Percentiles rank a stretch among this genome's conserved stretches.
Conservation (phyloP, 2,888 invertebrate genomes). For the Cosmia pyralina region DNA sequence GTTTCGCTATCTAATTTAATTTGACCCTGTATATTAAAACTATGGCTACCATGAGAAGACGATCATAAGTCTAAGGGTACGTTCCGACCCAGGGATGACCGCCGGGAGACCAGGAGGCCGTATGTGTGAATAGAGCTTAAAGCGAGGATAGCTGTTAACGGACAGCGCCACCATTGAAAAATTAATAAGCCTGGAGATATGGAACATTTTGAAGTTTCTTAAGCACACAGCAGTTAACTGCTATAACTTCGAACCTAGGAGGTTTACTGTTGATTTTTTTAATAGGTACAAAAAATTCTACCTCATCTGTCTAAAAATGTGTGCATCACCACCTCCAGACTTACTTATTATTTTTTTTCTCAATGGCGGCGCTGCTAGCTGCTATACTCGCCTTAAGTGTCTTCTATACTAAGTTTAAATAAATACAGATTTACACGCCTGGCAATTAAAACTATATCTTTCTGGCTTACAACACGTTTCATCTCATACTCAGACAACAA, state of each 20-base stretch:
- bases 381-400: background rate
- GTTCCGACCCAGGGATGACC: background rate
- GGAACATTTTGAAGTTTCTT: no score
- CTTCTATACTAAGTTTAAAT: background rate
- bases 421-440: background rate
- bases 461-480: background rate
- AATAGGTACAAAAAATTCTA: no score
- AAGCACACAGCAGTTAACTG: background rate
- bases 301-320: no score
- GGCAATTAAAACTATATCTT: slow-evolving; percentile 21
- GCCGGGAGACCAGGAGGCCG: background rate
- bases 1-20: no score
- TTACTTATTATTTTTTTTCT: no score
- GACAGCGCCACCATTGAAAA: no score
- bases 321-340: no score
- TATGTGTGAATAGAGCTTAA: background rate
- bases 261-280: no score
- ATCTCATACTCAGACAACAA: slow-evolving; percentile 3
- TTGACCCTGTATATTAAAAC: background rate
- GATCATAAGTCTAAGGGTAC: background rate
- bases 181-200: no score
- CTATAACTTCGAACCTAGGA: no score
- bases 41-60: background rate
- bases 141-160: no score
- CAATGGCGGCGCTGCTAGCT: no score